A percentile compares a stretch with the other conserved stretches of the same genome.
Evolutionary conservation across 2,888 invertebrate species (phyloP).

Genomic region (Eristalis tenax): DNA sequence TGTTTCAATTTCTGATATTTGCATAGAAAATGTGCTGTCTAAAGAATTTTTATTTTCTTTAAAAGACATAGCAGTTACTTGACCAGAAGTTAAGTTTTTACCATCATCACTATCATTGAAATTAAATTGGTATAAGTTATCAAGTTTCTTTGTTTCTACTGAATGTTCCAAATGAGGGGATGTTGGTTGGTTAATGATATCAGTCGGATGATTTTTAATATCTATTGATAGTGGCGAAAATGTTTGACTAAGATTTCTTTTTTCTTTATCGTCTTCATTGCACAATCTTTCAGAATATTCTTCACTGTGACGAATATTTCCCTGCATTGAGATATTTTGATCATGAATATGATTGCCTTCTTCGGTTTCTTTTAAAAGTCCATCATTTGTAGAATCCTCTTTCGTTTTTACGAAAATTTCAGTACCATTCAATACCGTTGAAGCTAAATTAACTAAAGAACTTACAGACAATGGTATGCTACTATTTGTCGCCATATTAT

Average conservation of each 20-base stretch:
- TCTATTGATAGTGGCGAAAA: constrained; percentile 13
- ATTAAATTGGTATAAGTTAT: constrained; percentile 9
- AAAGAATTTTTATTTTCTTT: constrained; percentile 10
- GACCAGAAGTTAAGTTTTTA: constrained; percentile 44
- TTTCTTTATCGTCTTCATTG: neutral
- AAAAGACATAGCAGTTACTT: constrained; percentile 22
- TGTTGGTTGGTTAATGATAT: neutral
- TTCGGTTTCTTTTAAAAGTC: neutral
- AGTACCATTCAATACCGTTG: constrained; percentile 30
- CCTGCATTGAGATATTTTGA: neutral
- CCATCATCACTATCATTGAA: constrained; percentile 34
- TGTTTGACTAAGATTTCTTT: neutral
- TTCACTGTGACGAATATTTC: neutral
- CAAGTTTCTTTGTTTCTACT: neutral
- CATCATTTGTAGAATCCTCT: neutral
- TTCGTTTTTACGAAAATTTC: constrained; percentile 15
- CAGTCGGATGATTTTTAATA: constrained; percentile 17
- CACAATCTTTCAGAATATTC: neutral
- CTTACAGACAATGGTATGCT: constrained; percentile 40
- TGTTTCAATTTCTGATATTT: constrained; percentile 14
- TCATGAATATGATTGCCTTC: neutral
- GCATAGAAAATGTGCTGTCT: constrained; percentile 21
- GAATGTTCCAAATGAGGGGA: constrained; percentile 9
- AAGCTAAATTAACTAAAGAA: constrained; percentile 51
- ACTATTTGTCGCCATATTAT: constrained; percentile 4